Conservation (phyloP, 1,140 invertebrate genomes). For the Venustaconcha ellipsiformis region DNA sequence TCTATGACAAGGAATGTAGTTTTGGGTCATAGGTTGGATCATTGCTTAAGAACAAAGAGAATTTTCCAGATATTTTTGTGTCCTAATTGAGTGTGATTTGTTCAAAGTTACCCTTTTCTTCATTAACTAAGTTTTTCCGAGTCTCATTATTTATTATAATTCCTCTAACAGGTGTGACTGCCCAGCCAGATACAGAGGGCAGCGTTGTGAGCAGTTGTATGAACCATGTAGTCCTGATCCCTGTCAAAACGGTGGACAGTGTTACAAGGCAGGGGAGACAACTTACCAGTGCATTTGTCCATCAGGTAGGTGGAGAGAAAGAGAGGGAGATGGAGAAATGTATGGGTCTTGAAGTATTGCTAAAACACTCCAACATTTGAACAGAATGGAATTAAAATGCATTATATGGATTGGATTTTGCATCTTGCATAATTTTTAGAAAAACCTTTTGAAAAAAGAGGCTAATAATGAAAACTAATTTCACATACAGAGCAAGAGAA, state of each 20-base stretch:
- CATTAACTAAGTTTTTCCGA: neutral
- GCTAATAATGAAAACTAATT: too few species aligned
- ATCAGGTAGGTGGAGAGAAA: constrained; percentile 42
- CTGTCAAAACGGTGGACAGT: constrained; percentile 61
- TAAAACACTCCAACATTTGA: neutral
- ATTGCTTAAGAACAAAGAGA: neutral
- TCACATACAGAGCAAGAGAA: too few species aligned
- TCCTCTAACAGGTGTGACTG: constrained; percentile 49
- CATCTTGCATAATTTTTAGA: too few species aligned
- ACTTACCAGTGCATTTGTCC: constrained; percentile 59
- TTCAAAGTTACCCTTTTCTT: neutral
- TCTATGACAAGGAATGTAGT: too few species aligned
- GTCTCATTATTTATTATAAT: neutral
- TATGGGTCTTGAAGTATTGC: neutral
- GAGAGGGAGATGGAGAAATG: constrained; percentile 1
- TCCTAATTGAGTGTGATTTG: neutral
- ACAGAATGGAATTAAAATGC: too few species aligned
- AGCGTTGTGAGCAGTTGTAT: constrained; percentile 50
- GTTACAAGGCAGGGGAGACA: constrained; percentile 39
- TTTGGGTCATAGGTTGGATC: neutral
- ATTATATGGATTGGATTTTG: too few species aligned
- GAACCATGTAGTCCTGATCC: constrained; percentile 57
- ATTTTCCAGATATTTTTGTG: neutral
- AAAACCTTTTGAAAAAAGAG: too few species aligned
- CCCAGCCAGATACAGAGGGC: constrained; percentile 46